phyloP scores from a whole-genome alignment of 1,140 invertebrate species.

The Apis dorsata region DNA sequence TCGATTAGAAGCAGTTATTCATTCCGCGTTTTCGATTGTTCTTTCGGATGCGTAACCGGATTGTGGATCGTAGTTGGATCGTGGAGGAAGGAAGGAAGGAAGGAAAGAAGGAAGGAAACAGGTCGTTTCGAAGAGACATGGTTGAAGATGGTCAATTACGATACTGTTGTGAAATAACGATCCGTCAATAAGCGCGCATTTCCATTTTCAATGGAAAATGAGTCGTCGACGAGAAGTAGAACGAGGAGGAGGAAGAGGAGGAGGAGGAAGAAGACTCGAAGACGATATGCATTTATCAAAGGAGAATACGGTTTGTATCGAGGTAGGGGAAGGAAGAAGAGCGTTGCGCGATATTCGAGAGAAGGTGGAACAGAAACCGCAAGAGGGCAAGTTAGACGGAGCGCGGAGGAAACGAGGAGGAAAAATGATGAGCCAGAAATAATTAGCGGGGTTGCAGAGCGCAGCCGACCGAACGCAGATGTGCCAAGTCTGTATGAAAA shows the following conservation, averaged over 20 bases:
- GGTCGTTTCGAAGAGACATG: neutral
- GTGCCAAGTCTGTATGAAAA: slow-evolving; percentile 58
- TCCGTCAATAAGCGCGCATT: slow-evolving; percentile 35
- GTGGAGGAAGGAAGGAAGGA: neutral
- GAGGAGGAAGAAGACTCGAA: neutral
- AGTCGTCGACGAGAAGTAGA: neutral
- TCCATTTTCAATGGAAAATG: slow-evolving; percentile 45
- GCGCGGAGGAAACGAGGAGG: slow-evolving; percentile 18
- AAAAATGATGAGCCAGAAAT: slow-evolving; percentile 66
- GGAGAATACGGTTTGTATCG: slow-evolving; percentile 1
- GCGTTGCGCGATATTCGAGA: neutral
- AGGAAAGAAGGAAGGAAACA: neutral
- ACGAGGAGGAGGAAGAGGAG: too few relatives aligned
- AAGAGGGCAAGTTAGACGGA: neutral
- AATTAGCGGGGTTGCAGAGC: slow-evolving; percentile 59
- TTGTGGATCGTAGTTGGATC: too few relatives aligned
- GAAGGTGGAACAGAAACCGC: slow-evolving; percentile 6
- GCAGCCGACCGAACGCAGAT: slow-evolving; percentile 61
- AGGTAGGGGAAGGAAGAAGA: neutral
- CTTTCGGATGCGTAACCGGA: too few relatives aligned
- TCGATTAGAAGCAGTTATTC: too few relatives aligned
- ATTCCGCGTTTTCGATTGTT: too few relatives aligned
- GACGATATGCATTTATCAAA: slow-evolving; percentile 37
- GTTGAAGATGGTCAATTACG: slow-evolving; percentile 38
- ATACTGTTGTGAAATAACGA: slow-evolving; percentile 36